Evolutionary conservation across 2,888 invertebrate species (phyloP), one percentile per base, ranked within the genome.

Genomic region (Diaphora mendica): DNA sequence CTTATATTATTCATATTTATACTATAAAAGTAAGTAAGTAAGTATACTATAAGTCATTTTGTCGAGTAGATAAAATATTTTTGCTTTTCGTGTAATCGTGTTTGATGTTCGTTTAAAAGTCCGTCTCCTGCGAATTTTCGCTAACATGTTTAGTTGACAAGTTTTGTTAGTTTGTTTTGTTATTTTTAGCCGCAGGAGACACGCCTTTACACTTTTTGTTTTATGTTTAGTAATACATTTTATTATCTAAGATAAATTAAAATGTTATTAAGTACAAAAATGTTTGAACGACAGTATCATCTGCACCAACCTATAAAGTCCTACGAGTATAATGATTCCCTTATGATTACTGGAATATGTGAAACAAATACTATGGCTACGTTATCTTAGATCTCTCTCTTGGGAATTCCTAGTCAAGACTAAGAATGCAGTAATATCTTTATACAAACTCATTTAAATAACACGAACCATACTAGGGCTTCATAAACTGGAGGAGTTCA

Each of bases 381-480:
- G 11, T 9, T 39, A 20, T 48, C 51, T 75, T 72, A 35, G 23
- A 72, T 72, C 23, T 69, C 68, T 64, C 71, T 66, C 72, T n/a
- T 66, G 62, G 65, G 75, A 66, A 39, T 71, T 17, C 65, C 51
- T 48, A 73, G 39, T 62, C 48, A 35, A 59, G 23, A 35, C 33
- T 0, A 69, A 71, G 75, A 77, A 83, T 75, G 76, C 70, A 69
- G 68, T 75, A 81, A 51, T 42, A 79, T 71, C 76, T 75, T 77
- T 75, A 78, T 77, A 79, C 77, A 73, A 74, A 80, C 71, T 77
- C 70, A 79, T 85, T 83, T 80, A 79, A 84, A 85, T 85, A 80
- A 75, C 81, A 72, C 75, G 64, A 65, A 78, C 79, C 75, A 80
- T 80, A 75, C 85, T 71, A 80, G 80, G 85, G 83, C 77, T 74